Conservation (phyloP, 2,797 vertebrate species). For the Falco novaeseelandiae region DNA sequence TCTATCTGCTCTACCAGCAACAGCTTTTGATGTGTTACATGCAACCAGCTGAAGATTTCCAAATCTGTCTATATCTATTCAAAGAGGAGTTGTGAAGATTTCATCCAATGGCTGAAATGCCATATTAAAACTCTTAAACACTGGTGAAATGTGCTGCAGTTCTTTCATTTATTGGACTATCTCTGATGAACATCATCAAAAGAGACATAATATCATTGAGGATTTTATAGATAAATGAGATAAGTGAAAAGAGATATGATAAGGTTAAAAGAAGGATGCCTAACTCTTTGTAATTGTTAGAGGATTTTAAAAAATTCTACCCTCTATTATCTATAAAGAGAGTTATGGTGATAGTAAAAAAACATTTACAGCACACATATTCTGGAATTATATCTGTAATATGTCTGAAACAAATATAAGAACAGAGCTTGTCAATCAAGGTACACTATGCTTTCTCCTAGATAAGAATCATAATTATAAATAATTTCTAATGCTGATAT, state of each 20-base stretch:
- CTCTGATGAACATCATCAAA: background rate
- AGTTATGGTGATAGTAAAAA: background rate
- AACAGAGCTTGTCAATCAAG: background rate
- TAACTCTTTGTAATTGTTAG: background rate
- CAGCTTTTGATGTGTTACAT: background rate
- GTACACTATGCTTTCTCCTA: background rate
- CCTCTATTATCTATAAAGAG: background rate
- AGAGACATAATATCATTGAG: background rate
- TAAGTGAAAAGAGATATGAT: background rate
- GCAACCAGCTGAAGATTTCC: background rate
- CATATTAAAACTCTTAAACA: too few species aligned
- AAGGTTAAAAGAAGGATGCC: background rate
- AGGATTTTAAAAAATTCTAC: background rate
- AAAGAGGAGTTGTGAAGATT: background rate
- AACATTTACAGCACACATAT: background rate
- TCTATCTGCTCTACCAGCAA: background rate
- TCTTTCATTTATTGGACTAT: background rate
- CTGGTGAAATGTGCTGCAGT: too few species aligned
- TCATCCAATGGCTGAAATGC: background rate
- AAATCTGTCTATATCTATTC: background rate
- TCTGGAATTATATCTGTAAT: background rate
- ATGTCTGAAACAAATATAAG: background rate
- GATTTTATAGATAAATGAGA: background rate
- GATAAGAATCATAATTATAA: slow-evolving; percentile 10
- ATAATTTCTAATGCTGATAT: background rate